phyloP scores from a whole-genome alignment of 2,888 invertebrate genomes.

The Heliconius ismenius region DNA sequence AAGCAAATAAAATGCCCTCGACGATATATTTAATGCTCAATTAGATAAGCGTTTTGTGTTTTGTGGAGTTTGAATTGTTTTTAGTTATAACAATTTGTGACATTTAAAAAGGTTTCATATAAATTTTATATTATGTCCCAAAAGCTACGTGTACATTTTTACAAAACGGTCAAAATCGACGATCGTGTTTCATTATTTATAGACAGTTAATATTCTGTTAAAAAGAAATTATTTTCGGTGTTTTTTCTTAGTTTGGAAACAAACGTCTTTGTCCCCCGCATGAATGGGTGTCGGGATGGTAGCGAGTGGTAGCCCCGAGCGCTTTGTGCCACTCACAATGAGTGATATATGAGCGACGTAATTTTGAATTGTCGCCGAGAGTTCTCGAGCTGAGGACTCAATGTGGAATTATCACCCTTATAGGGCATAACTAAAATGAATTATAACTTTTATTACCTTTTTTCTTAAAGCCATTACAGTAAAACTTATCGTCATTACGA shows the following conservation, averaged over 20 bases:
- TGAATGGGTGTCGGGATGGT: conserved; percentile 70
- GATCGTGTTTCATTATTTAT: conserved; percentile 62
- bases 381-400: conserved; percentile 64
- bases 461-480: conserved; percentile 46
- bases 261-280: conserved; percentile 75
- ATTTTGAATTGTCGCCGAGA: conserved; percentile 75
- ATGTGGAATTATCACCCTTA: conserved; percentile 80
- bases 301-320: conserved; percentile 69
- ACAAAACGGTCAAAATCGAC: conserved; percentile 48
- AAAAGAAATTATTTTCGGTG: conserved; percentile 72
- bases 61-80: conserved; percentile 78
- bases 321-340: conserved; percentile 79
- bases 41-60: conserved; percentile 80
- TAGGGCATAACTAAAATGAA: conserved; percentile 81
- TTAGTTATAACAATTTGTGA: conserved; percentile 63
- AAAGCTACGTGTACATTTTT: conserved; percentile 49
- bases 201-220: conserved; percentile 57
- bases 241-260: conserved; percentile 74
- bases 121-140: conserved; percentile 44
- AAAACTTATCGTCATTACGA: conserved; percentile 43
- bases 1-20: conserved; percentile 78
- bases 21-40: conserved; percentile 81
- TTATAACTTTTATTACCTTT: conserved; percentile 74
- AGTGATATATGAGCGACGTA: conserved; percentile 80
- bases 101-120: conserved; percentile 53